Percentiles rank a stretch among this genome's conserved stretches.
These are phyloP conservation scores for Hippocampus kuda DNA, from an alignment of 2,797 vertebrate genomes.

Conservation along the genomic window DNA sequence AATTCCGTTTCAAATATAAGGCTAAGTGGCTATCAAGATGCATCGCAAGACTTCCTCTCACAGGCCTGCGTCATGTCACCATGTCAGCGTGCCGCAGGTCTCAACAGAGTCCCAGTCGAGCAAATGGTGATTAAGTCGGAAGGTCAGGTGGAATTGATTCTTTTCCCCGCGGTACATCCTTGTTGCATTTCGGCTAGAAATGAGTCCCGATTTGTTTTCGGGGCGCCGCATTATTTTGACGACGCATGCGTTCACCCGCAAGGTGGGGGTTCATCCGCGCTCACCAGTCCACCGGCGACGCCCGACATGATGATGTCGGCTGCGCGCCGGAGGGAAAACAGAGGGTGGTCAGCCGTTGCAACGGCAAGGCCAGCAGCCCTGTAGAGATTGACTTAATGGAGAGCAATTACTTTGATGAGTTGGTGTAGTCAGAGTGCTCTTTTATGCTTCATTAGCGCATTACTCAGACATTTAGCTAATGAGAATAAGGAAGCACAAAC, in stretches of 20 bases:
- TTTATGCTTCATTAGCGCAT: slow-evolving; percentile 56
- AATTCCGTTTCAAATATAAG: background rate
- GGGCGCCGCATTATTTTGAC: slow-evolving; percentile 52
- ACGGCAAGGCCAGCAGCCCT: slow-evolving; percentile 29
- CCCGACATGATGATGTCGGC: slow-evolving; percentile 9
- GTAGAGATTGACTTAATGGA: slow-evolving; percentile 46
- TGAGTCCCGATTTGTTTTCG: slow-evolving; percentile 56
- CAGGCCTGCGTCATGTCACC: slow-evolving; percentile 25
- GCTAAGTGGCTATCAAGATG: slow-evolving; percentile 5
- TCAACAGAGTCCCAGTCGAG: slow-evolving; percentile 41
- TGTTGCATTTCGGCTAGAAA: slow-evolving; percentile 43
- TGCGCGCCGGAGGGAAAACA: slow-evolving; percentile 28
- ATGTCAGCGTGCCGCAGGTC: slow-evolving; percentile 43
- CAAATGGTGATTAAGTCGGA: slow-evolving; percentile 67
- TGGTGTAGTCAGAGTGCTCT: slow-evolving; percentile 38
- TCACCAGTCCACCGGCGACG: background rate
- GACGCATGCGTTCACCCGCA: slow-evolving; percentile 4
- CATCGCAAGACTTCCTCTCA: background rate
- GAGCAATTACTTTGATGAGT: slow-evolving; percentile 52
- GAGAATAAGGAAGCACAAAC: slow-evolving; percentile 36
- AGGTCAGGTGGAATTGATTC: slow-evolving; percentile 73
- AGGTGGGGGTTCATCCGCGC: slow-evolving; percentile 8
- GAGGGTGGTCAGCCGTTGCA: slow-evolving; percentile 20
- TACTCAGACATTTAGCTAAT: slow-evolving; percentile 53
- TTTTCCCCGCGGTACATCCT: slow-evolving; percentile 47